phyloP scores from a whole-genome alignment of 1,140 invertebrate genomes.

The Penaeus chinensis region DNA sequence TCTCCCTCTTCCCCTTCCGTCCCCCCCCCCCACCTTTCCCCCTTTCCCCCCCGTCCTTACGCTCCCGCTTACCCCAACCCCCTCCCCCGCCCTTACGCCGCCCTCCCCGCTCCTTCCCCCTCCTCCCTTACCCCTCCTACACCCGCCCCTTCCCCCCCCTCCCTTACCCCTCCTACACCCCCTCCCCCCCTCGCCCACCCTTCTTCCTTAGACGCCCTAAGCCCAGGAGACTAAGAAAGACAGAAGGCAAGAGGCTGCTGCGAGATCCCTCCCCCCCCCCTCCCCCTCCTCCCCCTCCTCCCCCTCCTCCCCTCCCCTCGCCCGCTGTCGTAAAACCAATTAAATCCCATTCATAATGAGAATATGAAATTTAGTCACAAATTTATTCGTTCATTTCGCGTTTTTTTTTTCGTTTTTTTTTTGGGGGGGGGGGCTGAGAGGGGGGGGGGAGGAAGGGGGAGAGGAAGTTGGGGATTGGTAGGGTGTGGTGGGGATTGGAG shows the following conservation, averaged over 20 bases:
- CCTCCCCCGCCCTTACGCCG: background rate
- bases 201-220: background rate
- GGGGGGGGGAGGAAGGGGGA: background rate
- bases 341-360: slow-evolving; percentile 44
- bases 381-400: background rate
- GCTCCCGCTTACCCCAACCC: background rate
- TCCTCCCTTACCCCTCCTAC: background rate
- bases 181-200: background rate
- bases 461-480: background rate
- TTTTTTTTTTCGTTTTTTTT: background rate
- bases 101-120: background rate
- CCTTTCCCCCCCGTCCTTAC: background rate
- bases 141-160: background rate
- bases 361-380: slow-evolving; percentile 38
- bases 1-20: background rate
- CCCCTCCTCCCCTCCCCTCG: background rate
- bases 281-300: background rate
- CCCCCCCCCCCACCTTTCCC: background rate
- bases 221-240: too few relatives aligned
- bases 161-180: background rate
- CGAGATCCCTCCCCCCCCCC: background rate
- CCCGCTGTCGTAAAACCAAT: slow-evolving; percentile 56
- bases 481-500: too few relatives aligned
- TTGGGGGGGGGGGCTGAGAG: background rate
- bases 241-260: too few relatives aligned